Evolutionary conservation across 2,797 vertebrate species (phyloP).

Genomic region (Centropyge bicolor): DNA sequence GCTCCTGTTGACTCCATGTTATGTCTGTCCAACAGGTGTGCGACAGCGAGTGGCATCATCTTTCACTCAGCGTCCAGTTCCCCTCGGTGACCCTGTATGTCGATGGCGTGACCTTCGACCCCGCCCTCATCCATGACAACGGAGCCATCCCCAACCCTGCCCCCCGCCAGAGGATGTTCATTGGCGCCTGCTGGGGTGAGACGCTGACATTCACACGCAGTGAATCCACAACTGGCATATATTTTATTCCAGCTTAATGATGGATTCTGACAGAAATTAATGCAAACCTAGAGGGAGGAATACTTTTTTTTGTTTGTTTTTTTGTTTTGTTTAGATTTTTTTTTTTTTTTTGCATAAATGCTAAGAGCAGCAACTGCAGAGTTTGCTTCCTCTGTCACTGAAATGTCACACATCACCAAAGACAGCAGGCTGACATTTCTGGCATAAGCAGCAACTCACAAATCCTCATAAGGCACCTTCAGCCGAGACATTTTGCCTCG

Average conservation of each 20-base stretch:
- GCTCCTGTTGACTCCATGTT: neutral
- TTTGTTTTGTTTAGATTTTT: neutral
- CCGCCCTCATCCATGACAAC: constrained; percentile 96
- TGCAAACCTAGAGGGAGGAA: constrained; percentile 1
- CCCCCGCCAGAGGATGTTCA: constrained; percentile 90
- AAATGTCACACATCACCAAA: constrained; percentile 41
- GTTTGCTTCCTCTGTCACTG: constrained; percentile 35
- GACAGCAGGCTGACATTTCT: constrained; percentile 45
- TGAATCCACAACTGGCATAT: constrained; percentile 6
- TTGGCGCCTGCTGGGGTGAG: constrained; percentile 95
- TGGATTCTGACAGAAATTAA: constrained; percentile 43
- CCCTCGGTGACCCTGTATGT: constrained; percentile 95
- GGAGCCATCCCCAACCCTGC: constrained; percentile 93
- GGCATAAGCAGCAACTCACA: constrained; percentile 12
- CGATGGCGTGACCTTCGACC: constrained; percentile 97
- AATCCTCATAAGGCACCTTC: constrained; percentile 38
- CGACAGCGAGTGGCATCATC: constrained; percentile 98
- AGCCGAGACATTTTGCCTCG: constrained; percentile 23
- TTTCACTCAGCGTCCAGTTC: constrained; percentile 96
- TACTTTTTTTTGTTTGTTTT: neutral
- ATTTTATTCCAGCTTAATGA: constrained; percentile 36
- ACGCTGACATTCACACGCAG: constrained; percentile 12
- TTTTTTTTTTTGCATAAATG: constrained; percentile 29
- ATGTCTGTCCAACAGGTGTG: constrained; percentile 87
- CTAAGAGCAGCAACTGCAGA: constrained; percentile 29